Percentiles rank a stretch among this genome's conserved stretches.
phyloP scores from a whole-genome alignment of 2,797 vertebrate genomes.

The Taenioides sp. region DNA sequence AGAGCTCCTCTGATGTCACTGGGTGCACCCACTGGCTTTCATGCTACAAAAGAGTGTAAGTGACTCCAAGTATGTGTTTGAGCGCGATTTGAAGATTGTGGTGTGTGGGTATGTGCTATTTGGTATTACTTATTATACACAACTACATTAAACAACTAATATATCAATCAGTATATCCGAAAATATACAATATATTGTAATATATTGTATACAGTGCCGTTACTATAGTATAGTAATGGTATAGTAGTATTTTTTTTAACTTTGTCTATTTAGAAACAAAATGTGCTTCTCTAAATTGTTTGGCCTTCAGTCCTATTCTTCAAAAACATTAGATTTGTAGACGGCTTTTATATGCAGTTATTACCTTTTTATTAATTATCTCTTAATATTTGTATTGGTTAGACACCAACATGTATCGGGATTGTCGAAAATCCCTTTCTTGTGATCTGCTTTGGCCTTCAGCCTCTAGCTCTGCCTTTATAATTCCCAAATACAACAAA shows the following conservation, averaged over 20 bases:
- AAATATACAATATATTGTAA: too few species aligned
- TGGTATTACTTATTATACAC: not conserved
- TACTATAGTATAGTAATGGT: too few species aligned
- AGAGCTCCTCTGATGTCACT: conserved; percentile 71
- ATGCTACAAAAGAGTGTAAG: conserved; percentile 55
- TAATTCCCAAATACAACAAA: conserved; percentile 80
- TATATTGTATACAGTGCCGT: too few species aligned
- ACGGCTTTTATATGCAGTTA: conserved; percentile 22
- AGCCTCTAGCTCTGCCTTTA: conserved; percentile 73
- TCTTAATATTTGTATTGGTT: conserved; percentile 36
- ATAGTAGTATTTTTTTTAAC: too few species aligned
- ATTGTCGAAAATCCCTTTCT: conserved; percentile 73
- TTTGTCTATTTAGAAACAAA: not conserved
- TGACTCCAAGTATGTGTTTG: conserved; percentile 16
- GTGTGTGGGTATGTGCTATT: conserved; percentile 21
- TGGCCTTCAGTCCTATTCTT: not conserved
- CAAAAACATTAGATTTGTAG: not conserved
- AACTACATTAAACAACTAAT: not conserved
- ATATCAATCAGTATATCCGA: too few species aligned
- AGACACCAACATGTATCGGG: conserved; percentile 58
- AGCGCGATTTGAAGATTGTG: conserved; percentile 9
- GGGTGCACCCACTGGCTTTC: conserved; percentile 65
- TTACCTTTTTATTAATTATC: conserved; percentile 42
- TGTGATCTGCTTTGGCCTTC: conserved; percentile 75
- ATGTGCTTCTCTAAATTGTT: not conserved